Base-by-base conservation (phyloP, 1,140 invertebrate genomes). In the Epicauta chinensis region DNA sequence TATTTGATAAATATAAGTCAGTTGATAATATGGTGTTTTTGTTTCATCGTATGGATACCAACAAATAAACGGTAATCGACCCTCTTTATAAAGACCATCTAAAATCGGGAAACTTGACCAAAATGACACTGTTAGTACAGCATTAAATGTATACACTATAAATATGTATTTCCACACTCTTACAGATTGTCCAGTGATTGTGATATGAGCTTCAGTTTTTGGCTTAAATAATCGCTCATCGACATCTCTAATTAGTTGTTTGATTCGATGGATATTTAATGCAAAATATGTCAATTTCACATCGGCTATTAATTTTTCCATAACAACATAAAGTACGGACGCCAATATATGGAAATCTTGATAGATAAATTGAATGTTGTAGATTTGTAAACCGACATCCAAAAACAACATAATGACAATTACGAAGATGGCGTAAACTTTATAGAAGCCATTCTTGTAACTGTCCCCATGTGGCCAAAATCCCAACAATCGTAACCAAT, bases 41-140 rank as follows among this genome's bases (percentile, higher is more conserved):
- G 13, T 46, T n/a, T 10, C 12, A 14, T 17, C 23, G 43, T 35
- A 46, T 4, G 43, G 43, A 13, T 46, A 46, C 43, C 43, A 46
- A 16, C 31, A 31, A 15, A 32, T 17, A 35, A 46, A 35, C 5
- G 43, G 43, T 16, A 46, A 32, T 11, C 32, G 30, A 2, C 36
- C 15, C 4, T 46, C 31, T 46, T 35, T 12, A 12, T 12, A 14
- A 3, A 16, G 14, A n/a, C 43, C 43, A 34, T 46, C 43, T 4
- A 46, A 2, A 35, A 46, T 35, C 5, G 43, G 43, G 14, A 35
- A 46, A 46, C 34, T n/a, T n/a, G 16, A 2, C 30, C 30, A 46
- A 11, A 40, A 16, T 23, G 23, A 5, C 4, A 23, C 7, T 7
- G 2, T 3, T 7, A 23, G 4, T 23, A 7, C 23, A 5, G 23